A percentile compares a stretch with the other conserved stretches of the same genome.
Evolutionary conservation across 2,888 invertebrate genomes (phyloP).

Genomic region (Monoplex corrugatus): DNA sequence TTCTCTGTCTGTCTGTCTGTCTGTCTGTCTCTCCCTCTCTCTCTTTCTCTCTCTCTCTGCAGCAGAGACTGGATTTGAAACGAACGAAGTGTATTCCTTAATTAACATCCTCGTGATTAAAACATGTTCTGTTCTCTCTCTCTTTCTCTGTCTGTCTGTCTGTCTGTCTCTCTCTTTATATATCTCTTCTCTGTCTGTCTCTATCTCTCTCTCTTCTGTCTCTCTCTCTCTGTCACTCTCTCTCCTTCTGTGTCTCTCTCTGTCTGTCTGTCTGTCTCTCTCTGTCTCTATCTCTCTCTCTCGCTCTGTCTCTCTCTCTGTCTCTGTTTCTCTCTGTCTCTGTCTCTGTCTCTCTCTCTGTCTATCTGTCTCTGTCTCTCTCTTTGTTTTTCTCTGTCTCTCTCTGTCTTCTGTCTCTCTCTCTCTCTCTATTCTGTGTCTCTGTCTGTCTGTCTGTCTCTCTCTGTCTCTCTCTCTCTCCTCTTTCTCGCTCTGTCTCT

Average conservation of each 20-base stretch:
- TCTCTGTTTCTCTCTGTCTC: neutral
- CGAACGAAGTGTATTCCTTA: no score
- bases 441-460: neutral
- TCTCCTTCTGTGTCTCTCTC: neutral
- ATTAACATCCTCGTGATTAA: no score
- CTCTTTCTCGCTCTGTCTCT: neutral
- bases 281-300: neutral
- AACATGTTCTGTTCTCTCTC: no score
- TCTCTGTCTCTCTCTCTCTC: neutral
- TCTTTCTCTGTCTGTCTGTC: no score
- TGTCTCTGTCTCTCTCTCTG: neutral
- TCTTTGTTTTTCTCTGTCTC: neutral
- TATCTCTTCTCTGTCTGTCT: neutral
- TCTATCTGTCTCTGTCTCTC: neutral
- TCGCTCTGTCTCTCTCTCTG: no score
- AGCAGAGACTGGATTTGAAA: no score
- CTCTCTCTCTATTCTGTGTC: no score
- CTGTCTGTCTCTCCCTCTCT: no score
- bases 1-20: no score
- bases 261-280: neutral
- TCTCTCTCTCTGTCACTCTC: neutral
- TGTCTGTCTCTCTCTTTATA: no score
- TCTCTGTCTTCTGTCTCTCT: no score
- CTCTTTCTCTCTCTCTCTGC: no score
- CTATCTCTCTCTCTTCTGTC: neutral